Evolutionary conservation across 2,888 invertebrate species (phyloP).

Genomic region (Pheosia gnoma): DNA sequence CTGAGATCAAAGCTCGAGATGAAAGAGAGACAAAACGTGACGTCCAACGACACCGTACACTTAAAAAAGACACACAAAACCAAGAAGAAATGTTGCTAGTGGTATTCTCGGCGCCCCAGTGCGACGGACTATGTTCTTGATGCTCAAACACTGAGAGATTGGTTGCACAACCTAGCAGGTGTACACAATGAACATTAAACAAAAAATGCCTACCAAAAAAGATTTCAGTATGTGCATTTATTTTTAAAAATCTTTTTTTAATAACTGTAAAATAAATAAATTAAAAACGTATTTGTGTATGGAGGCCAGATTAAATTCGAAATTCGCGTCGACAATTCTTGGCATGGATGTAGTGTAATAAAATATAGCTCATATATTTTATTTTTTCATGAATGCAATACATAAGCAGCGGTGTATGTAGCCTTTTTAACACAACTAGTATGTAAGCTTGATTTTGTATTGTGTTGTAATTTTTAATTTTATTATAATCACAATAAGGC

Average conservation of each 20-base stretch:
- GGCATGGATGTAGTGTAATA: too few relatives aligned
- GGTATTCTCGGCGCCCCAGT: slow-evolving; percentile 52
- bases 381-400: background rate
- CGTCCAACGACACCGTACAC: slow-evolving; percentile 89
- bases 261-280: background rate
- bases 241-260: background rate
- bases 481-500: background rate
- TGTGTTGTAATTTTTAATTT: slow-evolving; percentile 11
- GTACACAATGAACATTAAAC: slow-evolving; percentile 30
- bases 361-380: too few relatives aligned
- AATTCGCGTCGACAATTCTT: too few relatives aligned
- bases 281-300: background rate
- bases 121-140: slow-evolving; percentile 74
- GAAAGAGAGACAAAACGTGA: slow-evolving; percentile 88
- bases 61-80: slow-evolving; percentile 86
- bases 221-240: background rate
- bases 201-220: slow-evolving; percentile 7
- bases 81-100: slow-evolving; percentile 86
- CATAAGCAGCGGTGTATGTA: background rate
- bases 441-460: slow-evolving; percentile 27
- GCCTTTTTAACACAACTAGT: slow-evolving; percentile 7
- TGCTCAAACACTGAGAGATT: slow-evolving; percentile 77
- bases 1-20: slow-evolving; percentile 92
- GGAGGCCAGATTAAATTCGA: background rate
- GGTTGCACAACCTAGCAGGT: slow-evolving; percentile 73